These are phyloP conservation scores for Ivindomyrus marchei DNA, from an alignment of 2,113 vertebrate species.

Conservation along the genomic window DNA sequence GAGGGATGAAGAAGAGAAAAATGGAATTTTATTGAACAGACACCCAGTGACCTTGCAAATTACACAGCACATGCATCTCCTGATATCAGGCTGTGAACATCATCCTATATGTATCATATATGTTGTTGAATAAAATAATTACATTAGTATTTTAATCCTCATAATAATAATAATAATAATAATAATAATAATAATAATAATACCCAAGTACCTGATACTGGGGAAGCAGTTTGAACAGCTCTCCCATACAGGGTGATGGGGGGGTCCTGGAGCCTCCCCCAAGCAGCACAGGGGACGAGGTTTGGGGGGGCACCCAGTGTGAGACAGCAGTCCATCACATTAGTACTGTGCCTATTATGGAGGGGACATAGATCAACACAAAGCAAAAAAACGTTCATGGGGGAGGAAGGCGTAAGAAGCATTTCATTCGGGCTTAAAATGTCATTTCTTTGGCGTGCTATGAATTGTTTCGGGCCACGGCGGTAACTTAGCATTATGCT, in stretches of 20 bases:
- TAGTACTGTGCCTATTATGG: background rate
- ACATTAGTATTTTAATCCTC: background rate
- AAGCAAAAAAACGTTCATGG: conserved; percentile 10
- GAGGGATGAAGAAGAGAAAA: background rate
- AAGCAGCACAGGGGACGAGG: background rate
- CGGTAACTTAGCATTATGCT: conserved; percentile 73
- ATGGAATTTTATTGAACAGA: background rate
- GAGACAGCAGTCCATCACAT: background rate
- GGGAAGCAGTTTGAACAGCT: background rate
- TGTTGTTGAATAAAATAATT: background rate
- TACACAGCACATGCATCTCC: background rate
- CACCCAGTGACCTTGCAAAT: background rate
- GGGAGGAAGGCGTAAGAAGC: conserved; percentile 46
- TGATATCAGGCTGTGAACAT: background rate
- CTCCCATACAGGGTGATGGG: background rate
- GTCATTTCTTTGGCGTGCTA: conserved; percentile 54
- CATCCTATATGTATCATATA: background rate
- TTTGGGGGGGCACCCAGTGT: background rate
- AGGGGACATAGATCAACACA: conserved; percentile 18
- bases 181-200: background rate
- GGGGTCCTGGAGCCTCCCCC: background rate
- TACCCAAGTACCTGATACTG: background rate
- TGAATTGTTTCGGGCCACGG: conserved; percentile 68
- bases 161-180: background rate
- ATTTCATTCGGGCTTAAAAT: conserved; percentile 57